Conservation (phyloP, 2,797 vertebrate genomes). For the Emydoidea blandingii region DNA sequence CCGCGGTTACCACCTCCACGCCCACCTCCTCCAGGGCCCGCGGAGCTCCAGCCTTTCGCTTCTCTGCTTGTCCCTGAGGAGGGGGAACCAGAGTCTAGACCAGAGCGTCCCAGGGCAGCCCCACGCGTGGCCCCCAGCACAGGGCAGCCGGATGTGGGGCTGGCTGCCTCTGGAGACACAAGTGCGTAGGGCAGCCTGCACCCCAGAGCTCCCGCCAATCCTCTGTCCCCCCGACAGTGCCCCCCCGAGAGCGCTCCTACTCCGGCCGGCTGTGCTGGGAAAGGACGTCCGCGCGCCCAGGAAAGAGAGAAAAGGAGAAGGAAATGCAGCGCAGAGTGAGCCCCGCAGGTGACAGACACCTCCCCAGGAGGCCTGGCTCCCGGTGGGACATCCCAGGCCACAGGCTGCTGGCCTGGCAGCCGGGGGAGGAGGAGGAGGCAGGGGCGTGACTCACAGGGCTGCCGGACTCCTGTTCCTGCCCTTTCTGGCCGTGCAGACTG, state of each 20-base stretch:
- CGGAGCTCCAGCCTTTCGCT: conserved; percentile 46
- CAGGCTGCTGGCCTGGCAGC: conserved; percentile 9
- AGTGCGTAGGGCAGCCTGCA: conserved; percentile 28
- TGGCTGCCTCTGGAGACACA: conserved; percentile 4
- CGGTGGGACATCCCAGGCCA: not conserved
- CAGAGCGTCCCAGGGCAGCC: not conserved
- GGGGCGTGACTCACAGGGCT: conserved; percentile 89
- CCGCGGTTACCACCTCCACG: conserved; percentile 58
- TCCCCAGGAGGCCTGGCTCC: conserved; percentile 24
- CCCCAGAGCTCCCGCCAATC: not conserved
- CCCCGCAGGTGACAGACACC: not conserved
- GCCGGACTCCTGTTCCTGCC: conserved; percentile 90
- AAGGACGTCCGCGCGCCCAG: conserved; percentile 30
- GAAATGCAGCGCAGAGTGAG: not conserved
- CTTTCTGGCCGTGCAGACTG: conserved; percentile 98
- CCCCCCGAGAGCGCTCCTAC: conserved; percentile 26
- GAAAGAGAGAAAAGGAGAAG: conserved; percentile 57
- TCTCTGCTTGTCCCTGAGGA: conserved; percentile 64
- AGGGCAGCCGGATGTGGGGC: not conserved
- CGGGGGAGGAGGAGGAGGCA: conserved; percentile 12
- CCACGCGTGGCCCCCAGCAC: not conserved
- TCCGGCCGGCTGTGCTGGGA: conserved; percentile 49
- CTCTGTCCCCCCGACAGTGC: fast-evolving
- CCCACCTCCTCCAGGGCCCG: conserved; percentile 62
- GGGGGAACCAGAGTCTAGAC: not conserved